These are phyloP conservation scores for Sebastes nivosus DNA, from an alignment of 2,797 vertebrate species.

Conservation along the genomic window DNA sequence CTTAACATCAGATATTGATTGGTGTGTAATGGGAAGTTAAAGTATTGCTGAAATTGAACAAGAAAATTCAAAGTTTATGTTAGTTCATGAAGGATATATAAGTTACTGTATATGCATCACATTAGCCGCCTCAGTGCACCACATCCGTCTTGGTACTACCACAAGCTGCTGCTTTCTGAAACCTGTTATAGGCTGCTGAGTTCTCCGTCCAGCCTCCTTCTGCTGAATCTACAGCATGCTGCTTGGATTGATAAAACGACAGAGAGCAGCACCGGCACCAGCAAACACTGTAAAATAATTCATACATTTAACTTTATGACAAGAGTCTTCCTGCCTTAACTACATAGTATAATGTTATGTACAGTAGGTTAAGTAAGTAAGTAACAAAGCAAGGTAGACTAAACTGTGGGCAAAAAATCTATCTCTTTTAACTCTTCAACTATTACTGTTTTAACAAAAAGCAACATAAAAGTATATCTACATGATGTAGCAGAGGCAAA, in stretches of 20 bases:
- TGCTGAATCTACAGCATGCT: background rate
- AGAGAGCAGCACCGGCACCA: background rate
- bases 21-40: background rate
- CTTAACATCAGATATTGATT: background rate
- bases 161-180: slow-evolving; percentile 5
- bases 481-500: background rate
- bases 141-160: slow-evolving; percentile 4
- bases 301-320: background rate
- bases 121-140: background rate
- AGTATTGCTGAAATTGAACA: background rate
- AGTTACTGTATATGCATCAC: background rate
- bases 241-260: background rate
- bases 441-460: background rate
- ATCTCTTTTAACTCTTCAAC: too few relatives aligned
- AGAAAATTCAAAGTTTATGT: background rate
- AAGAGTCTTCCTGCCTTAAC: background rate
- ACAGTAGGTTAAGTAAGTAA: background rate
- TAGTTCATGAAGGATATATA: background rate
- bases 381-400: background rate
- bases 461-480: background rate
- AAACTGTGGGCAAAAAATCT: too few relatives aligned
- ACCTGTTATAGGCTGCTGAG: background rate
- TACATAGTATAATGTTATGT: background rate
- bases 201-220: background rate
- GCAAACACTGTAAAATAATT: background rate